phyloP scores from a whole-genome alignment of 2,797 vertebrate species.

The Phataginus tetradactyla region DNA sequence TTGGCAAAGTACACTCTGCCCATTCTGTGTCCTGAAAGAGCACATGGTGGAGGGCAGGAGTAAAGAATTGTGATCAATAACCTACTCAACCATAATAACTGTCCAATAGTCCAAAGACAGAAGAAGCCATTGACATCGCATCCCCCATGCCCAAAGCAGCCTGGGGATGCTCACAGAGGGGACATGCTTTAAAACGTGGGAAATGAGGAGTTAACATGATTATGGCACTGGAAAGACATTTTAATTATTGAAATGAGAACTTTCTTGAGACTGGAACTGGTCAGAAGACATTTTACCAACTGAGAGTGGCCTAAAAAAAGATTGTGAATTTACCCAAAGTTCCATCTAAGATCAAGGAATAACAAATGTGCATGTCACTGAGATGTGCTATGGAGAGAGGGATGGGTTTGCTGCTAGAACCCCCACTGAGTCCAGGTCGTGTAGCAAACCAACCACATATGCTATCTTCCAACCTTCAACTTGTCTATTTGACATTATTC shows the following conservation, averaged over 20 bases:
- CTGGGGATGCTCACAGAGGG: not conserved
- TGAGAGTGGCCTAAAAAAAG: not conserved
- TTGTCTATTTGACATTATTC: slow-evolving; percentile 55
- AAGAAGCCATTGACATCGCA: not conserved
- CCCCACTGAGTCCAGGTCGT: not conserved
- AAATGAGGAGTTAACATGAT: not conserved
- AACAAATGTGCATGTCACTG: not conserved
- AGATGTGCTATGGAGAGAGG: not conserved
- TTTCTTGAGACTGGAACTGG: not conserved
- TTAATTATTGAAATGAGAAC: slow-evolving; percentile 5
- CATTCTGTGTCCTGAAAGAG: not conserved
- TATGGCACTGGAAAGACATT: not conserved
- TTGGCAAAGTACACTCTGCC: not conserved
- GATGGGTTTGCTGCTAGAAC: not conserved
- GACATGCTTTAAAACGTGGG: not conserved
- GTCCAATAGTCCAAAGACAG: not conserved
- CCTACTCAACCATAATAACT: not conserved
- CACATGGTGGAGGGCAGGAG: not conserved
- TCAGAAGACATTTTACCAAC: not conserved
- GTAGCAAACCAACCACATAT: not conserved
- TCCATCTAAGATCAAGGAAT: not conserved
- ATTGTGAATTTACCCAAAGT: not conserved
- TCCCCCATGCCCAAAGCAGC: not conserved
- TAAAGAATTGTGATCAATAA: not conserved
- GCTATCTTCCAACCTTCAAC: slow-evolving; percentile 9